These are phyloP conservation scores for Aphelenchoides avenae DNA, from an alignment of 1,140 invertebrate genomes.

Conservation along the genomic window DNA sequence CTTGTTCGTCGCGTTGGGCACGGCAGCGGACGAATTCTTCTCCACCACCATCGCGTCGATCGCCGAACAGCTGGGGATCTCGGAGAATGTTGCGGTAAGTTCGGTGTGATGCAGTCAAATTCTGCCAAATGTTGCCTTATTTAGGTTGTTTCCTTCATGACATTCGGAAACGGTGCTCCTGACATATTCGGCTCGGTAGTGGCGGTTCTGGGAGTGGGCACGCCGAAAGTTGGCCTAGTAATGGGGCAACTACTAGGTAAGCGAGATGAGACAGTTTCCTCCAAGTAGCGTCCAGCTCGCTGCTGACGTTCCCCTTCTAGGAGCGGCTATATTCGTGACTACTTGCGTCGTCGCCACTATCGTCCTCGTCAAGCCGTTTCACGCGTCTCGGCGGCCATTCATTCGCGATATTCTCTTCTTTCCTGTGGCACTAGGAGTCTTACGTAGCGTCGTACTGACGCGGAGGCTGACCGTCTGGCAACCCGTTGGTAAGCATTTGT, in stretches of 20 bases:
- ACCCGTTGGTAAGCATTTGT: conserved; percentile 60
- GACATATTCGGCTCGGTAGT: conserved; percentile 71
- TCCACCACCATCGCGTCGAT: conserved; percentile 70
- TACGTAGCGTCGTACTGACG: conserved; percentile 62
- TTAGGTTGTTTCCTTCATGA: conserved; percentile 71
- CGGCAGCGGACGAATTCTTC: conserved; percentile 69
- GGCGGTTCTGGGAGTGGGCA: conserved; percentile 62
- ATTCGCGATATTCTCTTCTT: conserved; percentile 70
- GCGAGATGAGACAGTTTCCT: no score
- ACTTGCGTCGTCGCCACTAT: conserved; percentile 68
- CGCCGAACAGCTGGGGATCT: conserved; percentile 67
- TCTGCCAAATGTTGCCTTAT: no score
- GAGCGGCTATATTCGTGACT: conserved; percentile 71
- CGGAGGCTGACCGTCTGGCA: conserved; percentile 61
- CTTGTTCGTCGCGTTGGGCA: conserved; percentile 67
- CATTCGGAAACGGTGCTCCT: conserved; percentile 74
- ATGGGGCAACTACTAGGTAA: conserved; percentile 67
- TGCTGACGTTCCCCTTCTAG: no score
- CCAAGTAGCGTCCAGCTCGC: no score
- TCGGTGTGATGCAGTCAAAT: no score
- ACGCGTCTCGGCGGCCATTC: conserved; percentile 65
- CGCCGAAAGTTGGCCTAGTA: conserved; percentile 64
- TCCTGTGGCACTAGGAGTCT: conserved; percentile 64
- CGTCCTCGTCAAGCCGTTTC: conserved; percentile 66
- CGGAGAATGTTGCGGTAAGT: conserved; percentile 69